phyloP scores from a whole-genome alignment of 2,113 vertebrate species.

The Poeciliopsis turrubarensis region DNA sequence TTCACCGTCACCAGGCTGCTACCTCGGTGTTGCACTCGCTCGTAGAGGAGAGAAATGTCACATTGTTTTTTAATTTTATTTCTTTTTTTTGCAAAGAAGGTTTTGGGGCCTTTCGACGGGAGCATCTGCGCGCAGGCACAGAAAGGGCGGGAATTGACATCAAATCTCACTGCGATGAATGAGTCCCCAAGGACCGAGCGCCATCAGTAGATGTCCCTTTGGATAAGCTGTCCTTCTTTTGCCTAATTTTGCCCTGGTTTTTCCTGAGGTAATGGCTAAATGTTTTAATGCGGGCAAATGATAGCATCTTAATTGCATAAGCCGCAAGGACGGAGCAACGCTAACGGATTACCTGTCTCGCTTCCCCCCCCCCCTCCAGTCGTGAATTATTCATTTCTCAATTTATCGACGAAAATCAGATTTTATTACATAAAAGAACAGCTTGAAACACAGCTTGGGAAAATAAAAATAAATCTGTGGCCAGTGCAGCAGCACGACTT shows the following conservation, averaged over 20 bases:
- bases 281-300: background rate
- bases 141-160: constrained; percentile 64
- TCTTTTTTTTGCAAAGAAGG: constrained; percentile 21
- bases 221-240: constrained; percentile 43
- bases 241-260: constrained; percentile 27
- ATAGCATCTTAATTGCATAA: background rate
- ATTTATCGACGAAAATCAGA: background rate
- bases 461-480: constrained; percentile 10
- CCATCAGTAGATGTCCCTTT: constrained; percentile 58
- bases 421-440: constrained; percentile 54
- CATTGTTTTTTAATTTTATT: too few species aligned
- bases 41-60: background rate
- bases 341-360: background rate
- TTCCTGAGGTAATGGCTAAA: background rate
- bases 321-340: background rate
- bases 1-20: constrained; percentile 68
- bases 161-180: constrained; percentile 66
- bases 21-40: constrained; percentile 54
- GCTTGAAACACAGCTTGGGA: constrained; percentile 60
- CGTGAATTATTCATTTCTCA: constrained; percentile 3
- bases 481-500: constrained; percentile 57
- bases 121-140: constrained; percentile 57
- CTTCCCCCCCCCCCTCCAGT: background rate
- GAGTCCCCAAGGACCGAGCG: constrained; percentile 54
- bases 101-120: constrained; percentile 35